Base-by-base conservation (phyloP, 1,140 invertebrate species). In the Brachionus paranguensis region DNA sequence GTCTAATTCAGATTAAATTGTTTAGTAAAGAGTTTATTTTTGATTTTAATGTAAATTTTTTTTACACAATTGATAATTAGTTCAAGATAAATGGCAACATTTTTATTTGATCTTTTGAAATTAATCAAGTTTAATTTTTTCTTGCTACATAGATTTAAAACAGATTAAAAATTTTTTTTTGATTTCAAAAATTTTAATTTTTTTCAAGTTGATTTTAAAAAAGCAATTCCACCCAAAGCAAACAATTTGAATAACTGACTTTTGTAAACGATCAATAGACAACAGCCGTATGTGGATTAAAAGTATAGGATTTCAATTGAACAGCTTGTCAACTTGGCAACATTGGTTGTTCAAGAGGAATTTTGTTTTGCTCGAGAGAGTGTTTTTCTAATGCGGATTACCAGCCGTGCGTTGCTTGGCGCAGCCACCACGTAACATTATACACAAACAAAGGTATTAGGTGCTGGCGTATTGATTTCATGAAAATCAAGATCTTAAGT, bases 381-480 rank as follows among this genome's bases (percentile, higher is more conserved):
- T 60, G 53, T 24, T 60, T 60, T 60, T 60, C 20, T 60, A 60
- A 60, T 20, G 6, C 53, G 20, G 53, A 60, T 60, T 60, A 27
- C 53, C 53, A 60, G 53, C 53, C 17, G 53, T 8, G 53, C 53
- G 14, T 27, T 29, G 0, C 27, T 47, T n/a, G 14, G 45, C 45
- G 6, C 68, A 12, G 10, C 33, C 17, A 41, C 41, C 12, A 11
- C 68, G 68, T 72, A 72, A 72, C n/a, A 10, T 43, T 72, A 72
- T 72, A 41, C 68, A 72, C 8, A 72, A 72, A 72, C 37, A 72
- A 72, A 72, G 68, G 20, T 72, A 72, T 72, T 72, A 43, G 29
- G 17, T 72, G 33, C 7, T 72, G 29, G 43, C 14, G 3, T 60
- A 60, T 60, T 60, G 17, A 60, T 60, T 60, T 24, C 53, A 60